These are phyloP conservation scores for Seladonia tumulorum DNA, from an alignment of 2,888 invertebrate genomes.

Conservation along the genomic window DNA sequence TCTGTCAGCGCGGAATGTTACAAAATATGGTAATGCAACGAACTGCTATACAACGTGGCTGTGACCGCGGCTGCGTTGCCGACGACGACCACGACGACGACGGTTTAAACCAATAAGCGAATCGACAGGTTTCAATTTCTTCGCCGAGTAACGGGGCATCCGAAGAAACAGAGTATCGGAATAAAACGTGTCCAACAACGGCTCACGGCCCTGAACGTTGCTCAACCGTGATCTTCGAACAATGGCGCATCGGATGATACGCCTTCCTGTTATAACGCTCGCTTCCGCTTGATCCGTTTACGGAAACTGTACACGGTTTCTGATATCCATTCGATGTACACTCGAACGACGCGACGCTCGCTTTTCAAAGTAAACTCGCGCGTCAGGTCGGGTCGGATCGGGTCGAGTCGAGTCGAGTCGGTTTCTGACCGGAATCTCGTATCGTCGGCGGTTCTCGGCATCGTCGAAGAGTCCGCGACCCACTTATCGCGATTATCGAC, in stretches of 20 bases:
- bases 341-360: not conserved
- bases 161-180: conserved; percentile 33
- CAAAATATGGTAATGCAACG: conserved; percentile 11
- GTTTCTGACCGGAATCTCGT: not conserved
- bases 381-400: not conserved
- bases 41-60: conserved; percentile 1
- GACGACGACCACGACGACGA: not conserved
- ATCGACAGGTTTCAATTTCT: conserved; percentile 27
- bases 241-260: conserved; percentile 70
- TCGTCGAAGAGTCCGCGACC: conserved; percentile 26
- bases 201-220: conserved; percentile 65
- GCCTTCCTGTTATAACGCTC: conserved; percentile 68
- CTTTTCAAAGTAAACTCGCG: not conserved
- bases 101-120: not conserved
- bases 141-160: conserved; percentile 41
- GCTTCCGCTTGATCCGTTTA: conserved; percentile 51
- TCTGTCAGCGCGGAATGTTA: conserved; percentile 1
- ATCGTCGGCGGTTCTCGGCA: not conserved
- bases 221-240: conserved; percentile 71
- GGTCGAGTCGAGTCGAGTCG: not conserved
- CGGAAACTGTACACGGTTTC: conserved; percentile 30
- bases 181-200: conserved; percentile 50
- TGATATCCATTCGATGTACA: not conserved
- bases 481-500: conserved; percentile 31
- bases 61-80: not conserved